Percentiles rank a stretch among this genome's conserved stretches.
phyloP scores from a whole-genome alignment of 2,888 invertebrate genomes.

The Sminthurides aquaticus region DNA sequence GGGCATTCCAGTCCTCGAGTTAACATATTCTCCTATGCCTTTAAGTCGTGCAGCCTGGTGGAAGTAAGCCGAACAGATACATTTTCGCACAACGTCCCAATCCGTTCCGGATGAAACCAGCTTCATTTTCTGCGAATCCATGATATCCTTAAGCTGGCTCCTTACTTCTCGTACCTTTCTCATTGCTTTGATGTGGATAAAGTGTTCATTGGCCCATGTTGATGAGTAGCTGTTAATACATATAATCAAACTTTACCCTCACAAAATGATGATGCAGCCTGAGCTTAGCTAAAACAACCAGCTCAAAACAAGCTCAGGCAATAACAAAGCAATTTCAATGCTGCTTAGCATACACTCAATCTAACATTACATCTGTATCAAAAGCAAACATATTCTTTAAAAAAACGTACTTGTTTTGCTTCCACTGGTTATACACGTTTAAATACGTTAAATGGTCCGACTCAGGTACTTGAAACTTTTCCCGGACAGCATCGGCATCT shows the following conservation, averaged over 20 bases:
- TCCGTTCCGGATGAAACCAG: conserved; percentile 88
- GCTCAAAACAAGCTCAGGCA: too few relatives aligned
- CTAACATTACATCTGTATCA: not conserved
- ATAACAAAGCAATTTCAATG: not conserved
- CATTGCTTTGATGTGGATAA: conserved; percentile 97
- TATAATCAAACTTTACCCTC: too few relatives aligned
- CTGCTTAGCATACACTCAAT: not conserved
- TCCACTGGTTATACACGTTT: conserved; percentile 98
- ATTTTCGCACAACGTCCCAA: conserved; percentile 96
- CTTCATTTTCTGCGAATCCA: conserved; percentile 87
- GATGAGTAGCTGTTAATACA: conserved; percentile 65
- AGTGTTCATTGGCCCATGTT: conserved; percentile 95
- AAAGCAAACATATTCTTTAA: not conserved
- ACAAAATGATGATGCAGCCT: too few relatives aligned
- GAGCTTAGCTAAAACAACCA: too few relatives aligned
- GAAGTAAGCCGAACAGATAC: conserved; percentile 98
- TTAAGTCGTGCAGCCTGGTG: conserved; percentile 91
- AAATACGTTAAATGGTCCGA: conserved; percentile 95
- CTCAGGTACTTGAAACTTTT: conserved; percentile 98
- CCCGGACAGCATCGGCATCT: conserved; percentile 91
- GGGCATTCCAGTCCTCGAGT: conserved; percentile 95
- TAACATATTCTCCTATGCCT: conserved; percentile 98
- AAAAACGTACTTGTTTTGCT: conserved; percentile 68
- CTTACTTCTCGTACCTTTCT: conserved; percentile 94
- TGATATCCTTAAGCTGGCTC: conserved; percentile 91